A percentile compares a stretch with the other conserved stretches of the same genome.
phyloP scores from a whole-genome alignment of 2,888 invertebrate genomes.

The Noctuana brunneofusca region DNA sequence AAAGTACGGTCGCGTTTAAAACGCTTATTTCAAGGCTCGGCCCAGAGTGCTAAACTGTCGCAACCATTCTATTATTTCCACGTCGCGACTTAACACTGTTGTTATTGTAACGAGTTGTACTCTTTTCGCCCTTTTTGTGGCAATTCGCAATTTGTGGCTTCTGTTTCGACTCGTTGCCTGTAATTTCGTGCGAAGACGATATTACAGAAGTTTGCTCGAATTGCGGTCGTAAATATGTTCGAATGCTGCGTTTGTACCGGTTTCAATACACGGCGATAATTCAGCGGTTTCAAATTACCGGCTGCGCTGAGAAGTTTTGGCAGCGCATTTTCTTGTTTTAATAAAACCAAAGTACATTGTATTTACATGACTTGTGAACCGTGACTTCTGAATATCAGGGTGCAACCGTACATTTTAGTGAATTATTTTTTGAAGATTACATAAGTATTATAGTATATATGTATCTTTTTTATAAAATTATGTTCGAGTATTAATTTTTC shows the following conservation, averaged over 20 bases:
- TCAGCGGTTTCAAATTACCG: conserved; percentile 29
- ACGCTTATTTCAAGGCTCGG: conserved; percentile 44
- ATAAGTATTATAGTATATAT: too few relatives aligned
- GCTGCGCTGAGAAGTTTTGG: conserved; percentile 15
- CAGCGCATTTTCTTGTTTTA: conserved; percentile 14
- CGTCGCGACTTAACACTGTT: conserved; percentile 65
- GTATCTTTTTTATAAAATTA: too few relatives aligned
- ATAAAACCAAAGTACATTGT: not conserved
- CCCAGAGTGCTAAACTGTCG: conserved; percentile 62
- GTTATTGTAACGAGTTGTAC: conserved; percentile 64
- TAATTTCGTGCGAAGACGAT: conserved; percentile 60
- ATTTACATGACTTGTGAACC: not conserved
- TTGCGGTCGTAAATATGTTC: conserved; percentile 35
- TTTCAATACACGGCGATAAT: conserved; percentile 34
- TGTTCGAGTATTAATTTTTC: too few relatives aligned
- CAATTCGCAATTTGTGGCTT: conserved; percentile 63
- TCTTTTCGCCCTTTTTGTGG: conserved; percentile 57
- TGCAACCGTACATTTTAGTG: too few relatives aligned
- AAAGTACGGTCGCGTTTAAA: not conserved
- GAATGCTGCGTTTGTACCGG: conserved; percentile 26
- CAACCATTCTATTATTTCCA: conserved; percentile 65
- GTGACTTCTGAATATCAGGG: not conserved
- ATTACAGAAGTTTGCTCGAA: conserved; percentile 60
- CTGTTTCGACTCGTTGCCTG: conserved; percentile 51
- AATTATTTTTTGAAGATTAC: too few relatives aligned